phyloP scores from a whole-genome alignment of 2,797 vertebrate species.

The Anniella stebbinsi region DNA sequence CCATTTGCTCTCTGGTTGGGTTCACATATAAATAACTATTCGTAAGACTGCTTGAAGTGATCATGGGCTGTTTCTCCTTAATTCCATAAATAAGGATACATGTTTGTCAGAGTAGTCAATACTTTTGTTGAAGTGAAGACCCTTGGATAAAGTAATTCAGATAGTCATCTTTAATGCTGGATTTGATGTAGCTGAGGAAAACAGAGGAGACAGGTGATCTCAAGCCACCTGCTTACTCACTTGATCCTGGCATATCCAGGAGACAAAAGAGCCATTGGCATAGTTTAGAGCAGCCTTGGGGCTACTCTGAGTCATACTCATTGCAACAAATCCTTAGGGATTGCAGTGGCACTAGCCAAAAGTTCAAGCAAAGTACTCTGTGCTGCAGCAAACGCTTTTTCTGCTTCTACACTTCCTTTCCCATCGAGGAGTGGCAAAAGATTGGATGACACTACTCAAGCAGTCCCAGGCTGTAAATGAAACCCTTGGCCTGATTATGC shows the following conservation, averaged over 20 bases:
- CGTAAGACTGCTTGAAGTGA: not conserved
- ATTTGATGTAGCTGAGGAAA: not conserved
- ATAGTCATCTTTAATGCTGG: not conserved
- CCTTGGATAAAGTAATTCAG: not conserved
- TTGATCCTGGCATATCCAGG: not conserved
- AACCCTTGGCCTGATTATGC: not conserved
- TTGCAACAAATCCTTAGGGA: not conserved
- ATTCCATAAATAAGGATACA: not conserved
- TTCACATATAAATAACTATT: not conserved
- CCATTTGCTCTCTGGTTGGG: not conserved
- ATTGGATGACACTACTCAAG: not conserved
- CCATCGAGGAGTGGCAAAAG: not conserved
- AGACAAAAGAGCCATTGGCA: not conserved
- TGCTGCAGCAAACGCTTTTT: not conserved
- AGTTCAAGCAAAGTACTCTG: not conserved
- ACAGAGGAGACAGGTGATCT: not conserved
- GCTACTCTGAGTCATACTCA: not conserved
- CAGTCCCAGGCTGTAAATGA: not conserved
- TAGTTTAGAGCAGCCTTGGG: not conserved
- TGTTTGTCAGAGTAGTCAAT: no score
- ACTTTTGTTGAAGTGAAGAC: not conserved
- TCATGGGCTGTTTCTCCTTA: not conserved
- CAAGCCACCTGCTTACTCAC: not conserved
- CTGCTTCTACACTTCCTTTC: not conserved
- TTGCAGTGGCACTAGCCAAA: not conserved